phyloP scores from a whole-genome alignment of 2,888 invertebrate genomes.

The Agriopis marginaria region DNA sequence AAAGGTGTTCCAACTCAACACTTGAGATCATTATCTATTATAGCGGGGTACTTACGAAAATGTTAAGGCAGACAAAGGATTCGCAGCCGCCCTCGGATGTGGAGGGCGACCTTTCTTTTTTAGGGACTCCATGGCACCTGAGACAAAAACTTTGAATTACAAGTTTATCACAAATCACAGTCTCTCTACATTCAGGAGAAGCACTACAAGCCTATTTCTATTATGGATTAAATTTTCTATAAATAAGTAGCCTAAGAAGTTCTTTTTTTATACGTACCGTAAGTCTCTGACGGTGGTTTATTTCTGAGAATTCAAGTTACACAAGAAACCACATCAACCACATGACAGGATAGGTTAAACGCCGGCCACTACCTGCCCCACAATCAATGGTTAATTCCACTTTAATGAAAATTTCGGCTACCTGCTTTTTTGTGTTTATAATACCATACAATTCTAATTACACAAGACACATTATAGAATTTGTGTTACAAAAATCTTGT shows the following conservation, averaged over 20 bases:
- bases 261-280: constrained; percentile 23
- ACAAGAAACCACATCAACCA: constrained; percentile 34
- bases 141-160: constrained; percentile 9
- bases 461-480: neutral
- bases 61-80: constrained; percentile 88
- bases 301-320: constrained; percentile 22
- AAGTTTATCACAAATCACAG: constrained; percentile 4
- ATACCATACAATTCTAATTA: constrained; percentile 7
- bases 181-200: no score
- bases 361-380: constrained; percentile 23
- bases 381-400: constrained; percentile 25
- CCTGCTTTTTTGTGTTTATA: constrained; percentile 35
- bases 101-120: constrained; percentile 84
- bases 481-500: neutral
- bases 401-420: constrained; percentile 26
- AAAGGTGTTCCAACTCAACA: neutral
- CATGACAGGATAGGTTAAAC: constrained; percentile 21
- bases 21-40: no score
- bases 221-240: constrained; percentile 8
- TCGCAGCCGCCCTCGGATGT: constrained; percentile 89
- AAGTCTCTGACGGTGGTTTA: constrained; percentile 21
- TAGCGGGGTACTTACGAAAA: constrained; percentile 86
- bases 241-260: constrained; percentile 1
- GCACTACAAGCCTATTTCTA: neutral
- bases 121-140: constrained; percentile 79